Evolutionary conservation across 1,140 invertebrate species (phyloP).

Genomic region (Bombus terrestris): DNA sequence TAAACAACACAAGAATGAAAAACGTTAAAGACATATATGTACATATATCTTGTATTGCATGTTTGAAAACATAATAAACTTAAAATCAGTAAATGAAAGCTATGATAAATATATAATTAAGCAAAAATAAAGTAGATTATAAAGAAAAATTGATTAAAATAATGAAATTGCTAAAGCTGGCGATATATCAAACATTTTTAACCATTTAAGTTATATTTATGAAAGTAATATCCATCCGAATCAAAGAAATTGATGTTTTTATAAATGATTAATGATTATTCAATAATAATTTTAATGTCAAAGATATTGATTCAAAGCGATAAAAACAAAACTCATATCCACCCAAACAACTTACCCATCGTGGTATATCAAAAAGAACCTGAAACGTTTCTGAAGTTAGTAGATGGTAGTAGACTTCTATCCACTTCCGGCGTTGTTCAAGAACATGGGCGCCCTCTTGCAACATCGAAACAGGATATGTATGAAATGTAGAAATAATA

Average conservation of each 20-base stretch:
- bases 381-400: neutral
- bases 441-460: neutral
- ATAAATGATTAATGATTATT: neutral
- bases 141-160: neutral
- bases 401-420: too few species aligned
- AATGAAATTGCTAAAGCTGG: neutral
- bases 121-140: neutral
- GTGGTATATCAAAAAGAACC: conserved; percentile 60
- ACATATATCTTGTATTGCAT: neutral
- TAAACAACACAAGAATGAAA: neutral
- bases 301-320: conserved; percentile 53
- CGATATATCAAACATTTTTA: neutral
- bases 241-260: neutral
- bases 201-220: neutral
- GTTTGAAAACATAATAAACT: neutral
- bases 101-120: neutral
- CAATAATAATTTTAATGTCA: neutral
- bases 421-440: neutral
- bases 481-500: neutral
- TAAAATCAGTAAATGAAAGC: neutral
- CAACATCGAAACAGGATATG: neutral
- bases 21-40: neutral
- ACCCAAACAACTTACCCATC: conserved; percentile 64
- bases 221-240: conserved; percentile 25
- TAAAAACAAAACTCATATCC: conserved; percentile 41